Evolutionary conservation across 1,140 invertebrate genomes (phyloP).

Genomic region (Hormaphis cornu): DNA sequence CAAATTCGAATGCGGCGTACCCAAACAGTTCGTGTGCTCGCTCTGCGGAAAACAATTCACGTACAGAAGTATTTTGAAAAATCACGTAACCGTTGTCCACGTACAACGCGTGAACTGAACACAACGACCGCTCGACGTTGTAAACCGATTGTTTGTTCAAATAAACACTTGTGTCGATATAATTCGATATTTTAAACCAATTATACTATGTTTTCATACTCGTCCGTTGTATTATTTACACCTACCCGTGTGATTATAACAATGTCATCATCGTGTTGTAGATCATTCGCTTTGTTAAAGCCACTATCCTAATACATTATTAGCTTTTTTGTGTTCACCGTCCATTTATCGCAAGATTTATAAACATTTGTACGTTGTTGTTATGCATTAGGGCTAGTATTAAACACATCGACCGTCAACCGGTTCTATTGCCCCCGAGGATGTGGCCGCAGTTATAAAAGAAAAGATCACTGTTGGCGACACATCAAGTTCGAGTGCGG

Average conservation of each 20-base stretch:
- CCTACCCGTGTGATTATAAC: too few species aligned
- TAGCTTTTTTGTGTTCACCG: not conserved
- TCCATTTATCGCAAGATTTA: not conserved
- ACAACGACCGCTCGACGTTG: too few species aligned
- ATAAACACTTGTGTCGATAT: too few species aligned
- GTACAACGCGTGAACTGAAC: too few species aligned
- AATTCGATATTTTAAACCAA: too few species aligned
- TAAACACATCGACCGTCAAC: not conserved
- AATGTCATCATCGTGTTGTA: not conserved
- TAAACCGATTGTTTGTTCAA: too few species aligned
- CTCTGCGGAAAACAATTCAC: not conserved
- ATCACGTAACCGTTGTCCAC: not conserved
- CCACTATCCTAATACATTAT: not conserved
- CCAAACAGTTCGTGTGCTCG: not conserved
- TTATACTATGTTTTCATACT: too few species aligned
- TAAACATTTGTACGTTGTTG: not conserved
- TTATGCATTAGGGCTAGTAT: conserved; percentile 1
- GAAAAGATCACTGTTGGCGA: conserved; percentile 46
- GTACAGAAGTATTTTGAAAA: not conserved
- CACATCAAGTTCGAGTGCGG: conserved; percentile 50
- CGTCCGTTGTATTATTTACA: too few species aligned
- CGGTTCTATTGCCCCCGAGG: conserved; percentile 19
- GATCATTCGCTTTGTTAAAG: not conserved
- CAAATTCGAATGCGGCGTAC: conserved; percentile 4
- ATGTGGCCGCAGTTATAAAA: conserved; percentile 38